Base-by-base conservation (phyloP, 1,140 invertebrate species). In the Meloidogyne chitwoodi region DNA sequence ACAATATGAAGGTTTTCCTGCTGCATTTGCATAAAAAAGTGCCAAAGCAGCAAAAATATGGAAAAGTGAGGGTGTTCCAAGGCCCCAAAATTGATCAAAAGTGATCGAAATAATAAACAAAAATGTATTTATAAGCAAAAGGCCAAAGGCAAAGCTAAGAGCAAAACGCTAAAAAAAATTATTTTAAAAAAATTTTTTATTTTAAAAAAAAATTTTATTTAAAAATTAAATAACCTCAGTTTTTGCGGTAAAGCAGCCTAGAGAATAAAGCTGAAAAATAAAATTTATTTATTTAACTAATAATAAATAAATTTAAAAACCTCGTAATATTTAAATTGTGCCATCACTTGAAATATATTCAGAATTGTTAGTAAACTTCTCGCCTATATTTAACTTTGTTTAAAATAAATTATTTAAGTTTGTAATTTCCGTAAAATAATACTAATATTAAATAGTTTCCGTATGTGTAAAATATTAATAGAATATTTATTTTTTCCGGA, bases 51-150 rank as follows among this genome's bases (percentile, higher is more conserved):
- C 71, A 29, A 61, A 41, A 14, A 31, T 61, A 64, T 73, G 34
- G 38, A 73, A 73, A 61, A 73, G 38, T 22, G 71, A 56, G 0
- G 71, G 71, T 14, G 56, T 61, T 1, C 12, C 71, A 41, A 73
- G 22, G 2, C 71, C 29, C 71, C 71, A 73, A 31, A 63, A 73
- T 29, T 41, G 71, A 38, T 67, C 65, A 41, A 67, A 67, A 41
- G 65, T 22, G n/a, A 73, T 29, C 11, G 71, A 73, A 34, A 73
- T 38, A 61, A 41, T 63, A 27, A 73, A 38, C 48, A 73, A 38
- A 64, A 61, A 73, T 24, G 12, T 34, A 38, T 56, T 61, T 31
- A 61, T 63, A 34, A 73, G n/a, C 48, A 73, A 64, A 34, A 73
- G 64, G 19, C 38, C 56, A 29, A 63, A 61, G 1, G 44, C 41